A percentile compares a stretch with the other conserved stretches of the same genome.
These are phyloP conservation scores for Rhynchotus rufescens DNA, from an alignment of 2,797 vertebrate genomes.

Conservation along the genomic window DNA sequence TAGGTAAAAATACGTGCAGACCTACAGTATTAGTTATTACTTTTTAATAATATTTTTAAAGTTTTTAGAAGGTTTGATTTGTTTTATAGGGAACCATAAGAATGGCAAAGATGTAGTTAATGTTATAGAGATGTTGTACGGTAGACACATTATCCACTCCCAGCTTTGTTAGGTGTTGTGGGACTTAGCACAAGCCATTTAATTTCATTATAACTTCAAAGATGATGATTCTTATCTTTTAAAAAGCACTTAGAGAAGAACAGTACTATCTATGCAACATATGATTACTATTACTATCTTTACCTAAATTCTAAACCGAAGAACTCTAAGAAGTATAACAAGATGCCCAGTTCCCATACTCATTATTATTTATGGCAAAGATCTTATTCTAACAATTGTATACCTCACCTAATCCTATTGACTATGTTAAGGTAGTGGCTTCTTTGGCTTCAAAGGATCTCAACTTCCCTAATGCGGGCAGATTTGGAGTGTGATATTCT, in stretches of 20 bases:
- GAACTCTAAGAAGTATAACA: background rate
- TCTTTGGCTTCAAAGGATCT: background rate
- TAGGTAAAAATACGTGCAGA: background rate
- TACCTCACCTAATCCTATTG: background rate
- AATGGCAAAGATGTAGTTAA: background rate
- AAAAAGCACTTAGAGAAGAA: constrained; percentile 32
- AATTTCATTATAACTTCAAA: constrained; percentile 3
- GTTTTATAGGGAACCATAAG: background rate
- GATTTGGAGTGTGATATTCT: background rate
- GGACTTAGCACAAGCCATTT: background rate
- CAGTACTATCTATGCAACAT: background rate
- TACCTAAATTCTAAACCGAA: constrained; percentile 44
- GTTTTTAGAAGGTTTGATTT: background rate
- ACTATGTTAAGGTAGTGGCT: background rate
- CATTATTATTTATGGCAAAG: background rate
- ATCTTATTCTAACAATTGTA: background rate
- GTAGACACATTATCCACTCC: background rate
- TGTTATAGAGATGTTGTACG: background rate
- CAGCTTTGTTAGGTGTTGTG: background rate
- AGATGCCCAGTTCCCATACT: background rate
- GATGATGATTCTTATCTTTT: constrained; percentile 6
- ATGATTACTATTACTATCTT: constrained; percentile 28
- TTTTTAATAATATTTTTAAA: background rate
- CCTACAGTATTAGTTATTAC: background rate
- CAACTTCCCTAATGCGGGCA: background rate